phyloP scores from a whole-genome alignment of 2,113 vertebrate species.

The Albula goreensis region DNA sequence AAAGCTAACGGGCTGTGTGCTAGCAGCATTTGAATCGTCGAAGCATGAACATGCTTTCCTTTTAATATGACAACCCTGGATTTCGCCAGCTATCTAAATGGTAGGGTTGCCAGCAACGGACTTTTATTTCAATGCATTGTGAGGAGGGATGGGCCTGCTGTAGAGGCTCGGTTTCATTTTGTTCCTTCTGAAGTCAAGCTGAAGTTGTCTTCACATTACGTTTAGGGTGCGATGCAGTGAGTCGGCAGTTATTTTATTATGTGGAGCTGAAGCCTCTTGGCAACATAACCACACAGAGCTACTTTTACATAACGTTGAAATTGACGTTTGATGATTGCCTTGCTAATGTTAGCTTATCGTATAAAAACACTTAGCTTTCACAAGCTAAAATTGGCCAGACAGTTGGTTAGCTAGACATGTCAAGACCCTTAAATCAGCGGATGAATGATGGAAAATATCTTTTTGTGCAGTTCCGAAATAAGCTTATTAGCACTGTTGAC shows the following conservation, averaged over 20 bases:
- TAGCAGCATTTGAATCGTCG: conserved; percentile 22
- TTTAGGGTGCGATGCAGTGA: conserved; percentile 15
- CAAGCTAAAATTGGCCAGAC: not conserved
- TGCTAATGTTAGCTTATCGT: not conserved
- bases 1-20: conserved; percentile 39
- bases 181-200: conserved; percentile 1
- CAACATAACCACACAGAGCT: not conserved
- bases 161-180: not conserved
- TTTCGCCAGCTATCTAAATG: conserved; percentile 13
- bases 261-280: not conserved
- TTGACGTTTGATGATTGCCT: not conserved
- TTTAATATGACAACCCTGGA: not conserved
- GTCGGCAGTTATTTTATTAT: not conserved
- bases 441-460: not conserved
- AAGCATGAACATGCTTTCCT: not conserved
- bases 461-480: not conserved
- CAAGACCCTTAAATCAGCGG: not conserved
- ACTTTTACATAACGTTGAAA: not conserved
- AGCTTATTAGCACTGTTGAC: not conserved
- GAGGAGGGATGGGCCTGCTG: conserved; percentile 8
- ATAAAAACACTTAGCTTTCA: not conserved
- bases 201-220: not conserved
- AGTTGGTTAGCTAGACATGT: not conserved
- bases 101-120: not conserved
- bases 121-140: conserved; percentile 5